Base-by-base conservation (phyloP, 2,113 vertebrate genomes). In the Erinaceus europaeus region DNA sequence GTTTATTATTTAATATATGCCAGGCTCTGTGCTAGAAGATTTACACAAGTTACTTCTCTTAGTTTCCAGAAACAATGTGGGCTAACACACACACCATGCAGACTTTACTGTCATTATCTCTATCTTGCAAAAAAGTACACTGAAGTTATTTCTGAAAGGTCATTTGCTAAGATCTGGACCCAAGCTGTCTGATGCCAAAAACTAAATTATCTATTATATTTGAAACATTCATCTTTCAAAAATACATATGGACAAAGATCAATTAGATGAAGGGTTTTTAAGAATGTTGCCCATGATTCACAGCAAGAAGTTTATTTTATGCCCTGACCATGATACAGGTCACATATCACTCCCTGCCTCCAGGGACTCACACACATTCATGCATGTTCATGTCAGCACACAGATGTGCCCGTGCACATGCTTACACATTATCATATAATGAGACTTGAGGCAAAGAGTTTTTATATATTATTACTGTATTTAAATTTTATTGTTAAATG, bases 381-480 rank as follows among this genome's bases (percentile, higher is more conserved):
- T 25, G 3, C 55, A 53, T 25, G 10, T 23, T 1, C 7, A 13
- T 17, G 6, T 9, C 2, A 18, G 11, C 34, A n/a, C 38, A 50
- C 11, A n/a, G 0, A 50, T 29, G 48, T 9, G n/a, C 9, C 1
- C 21, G 9, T 61, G 79, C 38, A 44, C 29, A 50, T 38, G 52
- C 4, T 9, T 27, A 71, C 12, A 25, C 46, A 27, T 23, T 40
- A 61, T 40, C n/a, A n/a, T n/a, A n/a, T n/a, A n/a, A n/a, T n/a
- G n/a, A n/a, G n/a, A n/a, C n/a, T n/a, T n/a, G n/a, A n/a, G n/a
- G n/a, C n/a, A n/a, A n/a, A n/a, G n/a, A n/a, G n/a, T n/a, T n/a
- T 59, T 90, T 92, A 11, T 59, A 57, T 77, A 72, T 92, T 44
- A 64, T 84, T 80, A 25, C 34, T n/a, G n/a, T n/a, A n/a, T n/a